Base-by-base conservation (phyloP, 1,140 invertebrate genomes). In the Bradysia coprophila region DNA sequence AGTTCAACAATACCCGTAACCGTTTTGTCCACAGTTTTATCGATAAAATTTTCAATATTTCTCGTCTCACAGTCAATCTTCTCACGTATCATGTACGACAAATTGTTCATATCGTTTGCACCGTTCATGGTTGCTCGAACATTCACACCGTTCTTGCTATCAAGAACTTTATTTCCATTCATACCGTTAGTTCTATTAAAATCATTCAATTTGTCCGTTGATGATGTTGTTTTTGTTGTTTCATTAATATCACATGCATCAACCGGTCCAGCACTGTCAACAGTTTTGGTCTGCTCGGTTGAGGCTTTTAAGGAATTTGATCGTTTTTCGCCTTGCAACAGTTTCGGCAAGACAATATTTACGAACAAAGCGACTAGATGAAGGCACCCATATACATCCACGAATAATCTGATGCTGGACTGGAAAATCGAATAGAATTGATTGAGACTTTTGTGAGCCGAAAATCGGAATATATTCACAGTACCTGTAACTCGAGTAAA, bases 401-500 rank as follows among this genome's bases (percentile, higher is more conserved):
- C 61, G 62, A 76, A 81, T 48, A 82, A 54, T 46, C 58, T 57
- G 43, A 83, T 53, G 48, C 73, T 71, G 42, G 75, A 56, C 58
- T 61, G 51, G 48, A 52, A 48, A 22, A 28, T 28, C 24, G 13
- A 9, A n/a, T n/a, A n/a, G n/a, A n/a, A n/a, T n/a, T n/a, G n/a
- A n/a, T n/a, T n/a, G n/a, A n/a, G n/a, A n/a, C n/a, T n/a, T n/a
- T n/a, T n/a, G n/a, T n/a, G n/a, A n/a, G n/a, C n/a, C n/a, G n/a
- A n/a, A n/a, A n/a, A n/a, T n/a, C n/a, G n/a, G n/a, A n/a, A n/a
- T n/a, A n/a, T n/a, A n/a, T n/a, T n/a, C n/a, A n/a, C n/a, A n/a
- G n/a, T 44, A 59, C 58, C 52, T 69, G 63, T 43, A 92, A 78
- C 55, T 93, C 84, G 45, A 93, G 67, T n/a, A 93, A 54, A 41